Evolutionary conservation across 2,888 invertebrate species (phyloP).

Genomic region (Megalurothrips usitatus): DNA sequence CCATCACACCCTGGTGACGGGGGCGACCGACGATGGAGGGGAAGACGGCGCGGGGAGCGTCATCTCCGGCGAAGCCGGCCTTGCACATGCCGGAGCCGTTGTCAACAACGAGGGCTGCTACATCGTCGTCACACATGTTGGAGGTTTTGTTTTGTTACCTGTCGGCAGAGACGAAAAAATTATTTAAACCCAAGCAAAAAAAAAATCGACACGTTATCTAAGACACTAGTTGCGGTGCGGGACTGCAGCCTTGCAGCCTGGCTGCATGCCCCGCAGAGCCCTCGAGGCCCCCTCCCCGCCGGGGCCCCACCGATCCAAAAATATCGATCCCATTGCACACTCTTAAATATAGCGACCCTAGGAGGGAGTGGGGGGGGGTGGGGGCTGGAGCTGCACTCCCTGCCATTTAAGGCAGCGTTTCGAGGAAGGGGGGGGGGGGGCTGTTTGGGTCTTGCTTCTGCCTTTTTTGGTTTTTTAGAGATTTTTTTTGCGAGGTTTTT

Average conservation of each 20-base stretch:
- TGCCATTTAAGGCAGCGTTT: not conserved
- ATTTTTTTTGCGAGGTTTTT: too few relatives aligned
- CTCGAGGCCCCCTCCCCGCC: too few relatives aligned
- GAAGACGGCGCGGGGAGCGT: conserved; percentile 83
- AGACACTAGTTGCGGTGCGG: too few relatives aligned
- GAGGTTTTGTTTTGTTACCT: conserved; percentile 40
- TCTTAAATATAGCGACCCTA: not conserved
- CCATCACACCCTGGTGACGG: conserved; percentile 79
- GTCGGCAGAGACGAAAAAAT: conserved; percentile 14
- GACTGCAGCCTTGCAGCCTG: too few relatives aligned
- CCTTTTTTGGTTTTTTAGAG: too few relatives aligned
- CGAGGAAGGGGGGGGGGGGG: not conserved
- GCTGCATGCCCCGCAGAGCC: too few relatives aligned
- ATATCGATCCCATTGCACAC: not conserved
- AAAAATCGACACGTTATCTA: too few relatives aligned
- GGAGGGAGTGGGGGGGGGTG: not conserved
- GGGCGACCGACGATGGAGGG: conserved; percentile 88
- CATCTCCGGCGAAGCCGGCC: conserved; percentile 87
- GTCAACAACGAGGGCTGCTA: conserved; percentile 86
- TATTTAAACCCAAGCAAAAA: too few relatives aligned
- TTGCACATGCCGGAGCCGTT: conserved; percentile 92
- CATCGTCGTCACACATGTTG: conserved; percentile 94
- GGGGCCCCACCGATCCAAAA: not conserved
- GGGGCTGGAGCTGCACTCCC: not conserved
- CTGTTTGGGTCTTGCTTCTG: too few relatives aligned